Base-by-base conservation (phyloP, 2,888 invertebrate genomes). In the Ypsolopha sequella region DNA sequence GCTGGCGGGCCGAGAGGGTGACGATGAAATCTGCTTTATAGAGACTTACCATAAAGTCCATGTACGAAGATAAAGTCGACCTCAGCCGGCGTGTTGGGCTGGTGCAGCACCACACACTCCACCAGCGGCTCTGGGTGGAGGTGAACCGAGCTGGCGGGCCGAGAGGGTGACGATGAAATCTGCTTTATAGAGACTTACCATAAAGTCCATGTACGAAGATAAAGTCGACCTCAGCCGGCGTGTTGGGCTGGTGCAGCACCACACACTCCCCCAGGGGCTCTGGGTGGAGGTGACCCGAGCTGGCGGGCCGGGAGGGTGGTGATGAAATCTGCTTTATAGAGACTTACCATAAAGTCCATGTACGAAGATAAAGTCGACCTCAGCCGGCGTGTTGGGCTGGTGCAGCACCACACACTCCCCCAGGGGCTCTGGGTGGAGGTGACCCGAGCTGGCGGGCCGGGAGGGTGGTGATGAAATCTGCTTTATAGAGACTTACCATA, bases 61-160 rank as follows among this genome's bases (percentile, higher is more conserved):
- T 96, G 96, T 0, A 96, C 90, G 64, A 96, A 94, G 14, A 96
- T 89, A 24, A 96, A 89, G 66, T 96, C 96, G 0, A 80, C 54
- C 6, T 62, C 63, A 24, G 70, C 43, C 1, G 76, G 0, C 50
- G 35, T 33, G 0, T 36, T 13, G 0, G 85, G 85, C 8, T 66
- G 55, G 54, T 82, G 75, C 1, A 85, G 65, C 7, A 81, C 72
- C 45, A 64, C 76, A 57, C 85, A 84, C 8, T 77, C 71, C 44
- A 85, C 84, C 13, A 54, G 62, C 0, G 85, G 81, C 55, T 80
- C 82, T 0, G 81, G 81, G 54, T 82, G 76, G 2, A 85, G 64
- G 59, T 85, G 85, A 6, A 73, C 80, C 0, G 66, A 70, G 50
- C 79, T 66, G 0, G 81, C 76, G 3, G 68, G 68, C 0, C 81